These are phyloP conservation scores for Tethya wilhelma DNA, from an alignment of 37 sponge, comb jelly and placozoan species.

Conservation along the genomic window DNA sequence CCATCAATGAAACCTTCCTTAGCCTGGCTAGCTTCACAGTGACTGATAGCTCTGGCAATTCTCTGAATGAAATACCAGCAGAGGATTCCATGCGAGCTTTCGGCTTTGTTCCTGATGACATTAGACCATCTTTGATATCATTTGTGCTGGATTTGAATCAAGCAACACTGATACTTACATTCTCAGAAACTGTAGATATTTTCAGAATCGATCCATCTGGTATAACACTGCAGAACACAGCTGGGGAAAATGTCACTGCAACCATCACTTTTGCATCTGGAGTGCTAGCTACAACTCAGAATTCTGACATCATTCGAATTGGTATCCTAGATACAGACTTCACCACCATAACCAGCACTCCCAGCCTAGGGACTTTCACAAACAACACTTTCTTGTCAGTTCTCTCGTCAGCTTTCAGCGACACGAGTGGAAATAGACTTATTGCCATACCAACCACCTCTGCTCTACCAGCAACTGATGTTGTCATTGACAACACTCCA, in stretches of 20 bases:
- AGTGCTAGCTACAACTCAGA: constrained; percentile 28
- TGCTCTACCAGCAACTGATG: constrained; percentile 54
- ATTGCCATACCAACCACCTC: constrained; percentile 32
- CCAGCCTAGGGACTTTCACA: constrained; percentile 49
- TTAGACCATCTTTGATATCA: constrained; percentile 34
- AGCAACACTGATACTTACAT: constrained; percentile 67
- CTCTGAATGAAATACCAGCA: constrained; percentile 38
- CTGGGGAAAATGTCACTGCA: constrained; percentile 30
- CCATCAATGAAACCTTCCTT: constrained; percentile 74
- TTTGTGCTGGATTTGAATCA: constrained; percentile 76
- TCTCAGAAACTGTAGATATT: constrained; percentile 74
- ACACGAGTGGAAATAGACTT: constrained; percentile 77
- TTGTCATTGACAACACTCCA: constrained; percentile 41
- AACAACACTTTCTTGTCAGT: constrained; percentile 66
- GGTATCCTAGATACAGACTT: constrained; percentile 76
- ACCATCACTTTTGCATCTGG: constrained; percentile 50
- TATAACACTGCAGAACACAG: constrained; percentile 58
- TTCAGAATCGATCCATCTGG: constrained; percentile 48
- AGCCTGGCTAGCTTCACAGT: constrained; percentile 32
- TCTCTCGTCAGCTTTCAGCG: constrained; percentile 36
- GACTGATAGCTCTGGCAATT: constrained; percentile 70
- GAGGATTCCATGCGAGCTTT: constrained; percentile 23
- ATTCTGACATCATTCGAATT: constrained; percentile 55
- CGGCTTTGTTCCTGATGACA: constrained; percentile 37
- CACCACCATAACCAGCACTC: constrained; percentile 30